These are phyloP conservation scores for Holacanthella duospinosa DNA, from an alignment of 2,888 invertebrate genomes.

Conservation along the genomic window DNA sequence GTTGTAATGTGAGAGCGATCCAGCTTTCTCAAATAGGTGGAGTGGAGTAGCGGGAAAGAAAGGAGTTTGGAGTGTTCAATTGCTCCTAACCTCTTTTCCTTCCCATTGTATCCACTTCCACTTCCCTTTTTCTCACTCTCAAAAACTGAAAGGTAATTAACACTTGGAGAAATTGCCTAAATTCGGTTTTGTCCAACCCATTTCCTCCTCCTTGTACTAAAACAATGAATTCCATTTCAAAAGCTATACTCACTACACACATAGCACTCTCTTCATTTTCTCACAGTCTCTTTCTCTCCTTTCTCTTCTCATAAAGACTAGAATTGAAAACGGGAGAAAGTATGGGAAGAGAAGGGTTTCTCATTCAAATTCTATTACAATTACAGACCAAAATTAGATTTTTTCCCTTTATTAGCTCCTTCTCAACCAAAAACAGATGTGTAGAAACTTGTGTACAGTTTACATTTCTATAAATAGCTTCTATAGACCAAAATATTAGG, in stretches of 20 bases:
- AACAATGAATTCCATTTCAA: not conserved
- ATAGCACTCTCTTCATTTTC: not conserved
- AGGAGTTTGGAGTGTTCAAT: not conserved
- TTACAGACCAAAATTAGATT: conserved; percentile 4
- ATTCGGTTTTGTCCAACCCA: conserved; percentile 5
- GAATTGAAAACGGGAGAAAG: not conserved
- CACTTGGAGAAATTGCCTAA: conserved; percentile 29
- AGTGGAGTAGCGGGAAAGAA: too few relatives aligned
- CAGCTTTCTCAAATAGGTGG: too few relatives aligned
- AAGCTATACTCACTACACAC: not conserved
- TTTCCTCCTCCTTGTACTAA: conserved; percentile 2
- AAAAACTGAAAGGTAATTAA: conserved; percentile 27
- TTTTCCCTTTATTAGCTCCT: conserved; percentile 2
- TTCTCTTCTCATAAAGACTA: not conserved
- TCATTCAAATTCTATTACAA: conserved; percentile 4
- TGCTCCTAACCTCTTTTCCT: too few relatives aligned
- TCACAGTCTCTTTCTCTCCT: not conserved
- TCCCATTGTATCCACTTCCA: not conserved
- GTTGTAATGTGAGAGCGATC: too few relatives aligned
- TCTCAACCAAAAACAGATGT: too few relatives aligned
- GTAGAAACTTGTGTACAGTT: too few relatives aligned
- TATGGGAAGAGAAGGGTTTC: not conserved
- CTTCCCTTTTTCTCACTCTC: not conserved
- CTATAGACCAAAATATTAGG: too few relatives aligned
- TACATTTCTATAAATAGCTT: too few relatives aligned